Conservation (phyloP, 2,888 invertebrate genomes). For the Pheosia tremula region DNA sequence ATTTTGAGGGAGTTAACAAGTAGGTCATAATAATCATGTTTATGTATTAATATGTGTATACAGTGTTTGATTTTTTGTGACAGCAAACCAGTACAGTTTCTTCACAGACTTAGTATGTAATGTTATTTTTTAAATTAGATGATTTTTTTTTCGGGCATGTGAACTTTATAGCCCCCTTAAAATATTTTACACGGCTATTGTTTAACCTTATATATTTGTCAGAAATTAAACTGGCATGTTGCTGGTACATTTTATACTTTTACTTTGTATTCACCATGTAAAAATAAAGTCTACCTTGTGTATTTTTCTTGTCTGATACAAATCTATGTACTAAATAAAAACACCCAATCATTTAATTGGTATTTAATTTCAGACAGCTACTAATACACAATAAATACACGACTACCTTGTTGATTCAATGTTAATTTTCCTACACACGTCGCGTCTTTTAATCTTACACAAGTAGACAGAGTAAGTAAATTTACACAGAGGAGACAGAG, state of each 20-base stretch:
- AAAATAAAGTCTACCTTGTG: constrained; percentile 23
- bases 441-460: constrained; percentile 14
- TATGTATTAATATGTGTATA: no score
- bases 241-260: constrained; percentile 4
- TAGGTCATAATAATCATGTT: no score
- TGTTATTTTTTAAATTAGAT: no score
- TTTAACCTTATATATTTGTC: no score
- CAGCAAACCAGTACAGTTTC: not conserved
- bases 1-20: no score
- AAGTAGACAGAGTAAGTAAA: constrained; percentile 14
- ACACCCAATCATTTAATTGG: constrained; percentile 29
- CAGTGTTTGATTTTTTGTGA: not conserved
- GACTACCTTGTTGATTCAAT: not conserved
- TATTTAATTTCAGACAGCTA: constrained; percentile 34
- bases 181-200: no score
- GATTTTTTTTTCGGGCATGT: no score
- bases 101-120: no score
- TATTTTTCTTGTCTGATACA: constrained; percentile 6
- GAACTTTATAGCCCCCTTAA: no score
- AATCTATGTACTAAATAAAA: constrained; percentile 34
- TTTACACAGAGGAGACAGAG: no score
- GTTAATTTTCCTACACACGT: constrained; percentile 12
- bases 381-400: not conserved
- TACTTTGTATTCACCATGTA: constrained; percentile 16
- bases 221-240: not conserved